These are phyloP conservation scores for Drosophila nebulosa DNA, from an alignment of 1,140 invertebrate genomes.

Conservation along the genomic window DNA sequence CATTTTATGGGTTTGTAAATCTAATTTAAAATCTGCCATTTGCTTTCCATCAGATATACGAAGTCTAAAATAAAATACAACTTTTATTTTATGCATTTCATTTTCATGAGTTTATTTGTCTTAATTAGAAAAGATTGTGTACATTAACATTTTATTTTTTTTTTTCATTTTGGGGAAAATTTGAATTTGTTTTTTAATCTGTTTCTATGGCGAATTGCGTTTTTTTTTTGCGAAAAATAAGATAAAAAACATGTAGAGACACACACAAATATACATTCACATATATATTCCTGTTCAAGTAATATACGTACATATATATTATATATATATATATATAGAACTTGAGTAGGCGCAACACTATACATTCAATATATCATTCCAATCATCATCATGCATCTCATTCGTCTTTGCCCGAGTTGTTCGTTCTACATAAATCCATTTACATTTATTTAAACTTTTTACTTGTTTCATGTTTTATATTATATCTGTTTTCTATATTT, in stretches of 20 bases:
- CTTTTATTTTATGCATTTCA: constrained; percentile 36
- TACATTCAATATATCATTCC: constrained; percentile 64
- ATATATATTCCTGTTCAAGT: constrained; percentile 57
- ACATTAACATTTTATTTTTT: constrained; percentile 70
- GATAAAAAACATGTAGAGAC: constrained; percentile 48
- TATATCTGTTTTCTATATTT: no score
- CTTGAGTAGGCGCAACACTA: constrained; percentile 75
- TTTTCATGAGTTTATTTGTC: constrained; percentile 52
- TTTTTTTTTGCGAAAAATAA: constrained; percentile 30
- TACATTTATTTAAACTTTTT: no score
- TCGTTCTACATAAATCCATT: background rate
- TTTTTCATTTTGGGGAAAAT: constrained; percentile 33
- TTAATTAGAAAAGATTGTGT: constrained; percentile 75
- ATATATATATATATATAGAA: no score
- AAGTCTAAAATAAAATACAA: no score
- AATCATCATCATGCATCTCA: background rate
- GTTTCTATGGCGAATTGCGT: constrained; percentile 31
- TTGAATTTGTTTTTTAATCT: constrained; percentile 43
- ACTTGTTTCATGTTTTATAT: no score
- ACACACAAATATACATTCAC: constrained; percentile 54
- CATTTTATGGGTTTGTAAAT: no score
- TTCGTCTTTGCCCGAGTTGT: background rate
- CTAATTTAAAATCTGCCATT: no score
- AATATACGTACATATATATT: constrained; percentile 49
- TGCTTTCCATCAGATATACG: no score